Evolutionary conservation across 2,888 invertebrate genomes (phyloP).

Genomic region (Neoitamus cyanurus): DNA sequence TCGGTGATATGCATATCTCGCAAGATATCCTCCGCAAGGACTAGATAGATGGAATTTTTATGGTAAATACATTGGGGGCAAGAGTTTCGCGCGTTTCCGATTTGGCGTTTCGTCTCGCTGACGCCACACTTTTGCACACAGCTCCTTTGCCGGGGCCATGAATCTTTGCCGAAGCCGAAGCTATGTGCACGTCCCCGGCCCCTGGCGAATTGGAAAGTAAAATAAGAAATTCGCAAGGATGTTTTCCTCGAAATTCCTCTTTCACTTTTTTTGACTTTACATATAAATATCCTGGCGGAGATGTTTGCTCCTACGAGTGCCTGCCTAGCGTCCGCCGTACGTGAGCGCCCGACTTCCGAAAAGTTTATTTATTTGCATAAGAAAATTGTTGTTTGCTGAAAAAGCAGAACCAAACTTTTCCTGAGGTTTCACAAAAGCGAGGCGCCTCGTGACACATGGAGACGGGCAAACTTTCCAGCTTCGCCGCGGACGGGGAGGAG

Average conservation of each 20-base stretch:
- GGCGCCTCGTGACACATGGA: slow-evolving; percentile 31
- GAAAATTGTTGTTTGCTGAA: slow-evolving; percentile 47
- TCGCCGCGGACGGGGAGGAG: neutral
- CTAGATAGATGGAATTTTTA: slow-evolving; percentile 53
- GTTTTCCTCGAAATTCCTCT: slow-evolving; percentile 28
- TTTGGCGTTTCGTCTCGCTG: slow-evolving; percentile 48
- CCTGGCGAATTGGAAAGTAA: slow-evolving; percentile 10
- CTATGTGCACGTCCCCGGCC: slow-evolving; percentile 8
- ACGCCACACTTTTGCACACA: slow-evolving; percentile 45
- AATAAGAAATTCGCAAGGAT: slow-evolving; percentile 30
- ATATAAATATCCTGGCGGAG: slow-evolving; percentile 34
- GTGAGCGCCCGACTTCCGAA: slow-evolving; percentile 25
- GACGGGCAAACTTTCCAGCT: slow-evolving; percentile 2
- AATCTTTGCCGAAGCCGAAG: slow-evolving; percentile 11
- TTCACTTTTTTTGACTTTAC: slow-evolving; percentile 26
- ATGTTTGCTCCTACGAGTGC: slow-evolving; percentile 16
- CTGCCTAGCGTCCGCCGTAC: neutral
- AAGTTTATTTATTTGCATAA: slow-evolving; percentile 47
- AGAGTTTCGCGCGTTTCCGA: slow-evolving; percentile 48
- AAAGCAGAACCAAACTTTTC: slow-evolving; percentile 45
- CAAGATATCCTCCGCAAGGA: slow-evolving; percentile 43
- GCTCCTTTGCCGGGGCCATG: neutral
- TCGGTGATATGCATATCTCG: slow-evolving; percentile 12
- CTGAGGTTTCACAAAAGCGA: slow-evolving; percentile 24
- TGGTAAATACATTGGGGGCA: slow-evolving; percentile 52